Evolutionary conservation across 2,888 invertebrate genomes (phyloP).

Genomic region (Cryptus armator): DNA sequence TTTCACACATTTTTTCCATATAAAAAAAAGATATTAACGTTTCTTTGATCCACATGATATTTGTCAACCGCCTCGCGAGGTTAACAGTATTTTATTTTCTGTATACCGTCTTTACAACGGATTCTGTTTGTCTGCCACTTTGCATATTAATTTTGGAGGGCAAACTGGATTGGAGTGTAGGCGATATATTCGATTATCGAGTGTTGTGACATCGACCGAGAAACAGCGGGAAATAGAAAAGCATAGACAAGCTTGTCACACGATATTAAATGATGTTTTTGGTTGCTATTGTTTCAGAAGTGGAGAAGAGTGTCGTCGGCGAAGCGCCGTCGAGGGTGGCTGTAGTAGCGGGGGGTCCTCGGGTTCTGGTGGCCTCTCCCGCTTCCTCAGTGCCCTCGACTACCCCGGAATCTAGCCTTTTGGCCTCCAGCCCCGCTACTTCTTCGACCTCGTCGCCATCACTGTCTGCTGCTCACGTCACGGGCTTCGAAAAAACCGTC

Average conservation of each 20-base stretch:
- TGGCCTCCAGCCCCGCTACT: constrained; percentile 75
- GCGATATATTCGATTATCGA: neutral
- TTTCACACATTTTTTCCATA: too few species aligned
- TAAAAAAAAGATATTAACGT: too few species aligned
- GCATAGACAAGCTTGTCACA: neutral
- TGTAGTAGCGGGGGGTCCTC: constrained; percentile 78
- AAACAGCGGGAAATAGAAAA: constrained; percentile 13
- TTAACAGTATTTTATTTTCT: too few species aligned
- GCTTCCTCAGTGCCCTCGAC: constrained; percentile 80
- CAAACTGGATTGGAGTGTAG: neutral
- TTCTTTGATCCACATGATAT: too few species aligned
- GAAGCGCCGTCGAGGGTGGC: constrained; percentile 78
- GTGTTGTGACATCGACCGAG: neutral
- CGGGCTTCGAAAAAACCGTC: constrained; percentile 91
- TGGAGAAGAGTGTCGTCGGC: constrained; percentile 78
- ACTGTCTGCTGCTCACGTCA: constrained; percentile 86
- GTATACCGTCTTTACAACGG: too few species aligned
- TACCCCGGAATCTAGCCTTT: constrained; percentile 84
- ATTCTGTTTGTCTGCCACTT: too few species aligned
- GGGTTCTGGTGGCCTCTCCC: constrained; percentile 79
- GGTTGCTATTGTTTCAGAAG: constrained; percentile 77
- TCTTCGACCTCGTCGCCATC: constrained; percentile 73
- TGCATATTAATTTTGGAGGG: too few species aligned
- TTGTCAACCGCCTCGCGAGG: too few species aligned
- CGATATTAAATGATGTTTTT: constrained; percentile 49